Base-by-base conservation (phyloP, 2,888 invertebrate species). In the Nemoura dubitans region DNA sequence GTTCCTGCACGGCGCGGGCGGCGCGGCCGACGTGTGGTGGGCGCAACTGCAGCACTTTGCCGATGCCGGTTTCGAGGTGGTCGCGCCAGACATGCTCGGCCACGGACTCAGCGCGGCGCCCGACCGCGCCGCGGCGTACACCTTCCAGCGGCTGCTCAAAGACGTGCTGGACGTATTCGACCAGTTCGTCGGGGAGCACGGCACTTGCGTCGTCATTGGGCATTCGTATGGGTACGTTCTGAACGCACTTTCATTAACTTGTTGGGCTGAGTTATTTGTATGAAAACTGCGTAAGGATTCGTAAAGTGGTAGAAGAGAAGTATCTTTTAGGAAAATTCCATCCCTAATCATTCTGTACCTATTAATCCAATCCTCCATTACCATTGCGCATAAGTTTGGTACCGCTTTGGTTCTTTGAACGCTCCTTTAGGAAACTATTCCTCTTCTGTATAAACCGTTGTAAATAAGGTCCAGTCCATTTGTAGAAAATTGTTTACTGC, bases 1-100 rank as follows among this genome's bases (percentile, higher is more conserved):
- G 88, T 93, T 95, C 89, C 91, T 95, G 30, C 95, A 95, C 91
- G 95, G 95, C 14, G 94, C 95, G 88, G 95, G 95, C 3, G 94
- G 94, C 5, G 94, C 94, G 7, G 93, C 94, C 76, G 94, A 95
- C 88, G 91, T 94, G 42, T 95, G 95, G 93, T 92, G 92, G 88
- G 91, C 92, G 87, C 93, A 95, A 90, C 92, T 94, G 59, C 91
- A 92, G 77, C 94, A 93, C 90, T 93, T 95, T 89, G 91, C 93
- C 3, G 90, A 90, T 83, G 91, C 92, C 88, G 95, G 94, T 0
- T 94, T 93, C 90, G 94, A 95, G 89, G 93, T 95, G 86, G 92
- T 95, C 16, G 95, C 94, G 0, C 94, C 95, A 21, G 95, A 95
- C 90, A 91, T 95, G 90, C 91, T 95, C 76, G 95, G 95, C 0